Evolutionary conservation across 2,113 vertebrate genomes (phyloP).

Genomic region (Ophiodon elongatus): DNA sequence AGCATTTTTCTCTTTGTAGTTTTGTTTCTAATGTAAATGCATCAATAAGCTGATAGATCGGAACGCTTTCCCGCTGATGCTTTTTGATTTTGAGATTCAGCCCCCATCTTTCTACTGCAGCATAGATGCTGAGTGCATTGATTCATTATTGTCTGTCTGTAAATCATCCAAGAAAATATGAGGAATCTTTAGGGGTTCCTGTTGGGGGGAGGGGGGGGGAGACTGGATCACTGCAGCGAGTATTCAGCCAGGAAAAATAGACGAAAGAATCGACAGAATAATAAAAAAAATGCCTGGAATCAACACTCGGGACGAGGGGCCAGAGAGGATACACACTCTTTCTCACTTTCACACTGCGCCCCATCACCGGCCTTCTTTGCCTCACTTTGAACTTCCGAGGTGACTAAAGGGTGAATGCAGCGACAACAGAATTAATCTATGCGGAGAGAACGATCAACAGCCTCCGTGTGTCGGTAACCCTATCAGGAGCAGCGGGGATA

Average conservation of each 20-base stretch:
- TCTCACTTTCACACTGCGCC: conserved; percentile 21
- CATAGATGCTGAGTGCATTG: background rate
- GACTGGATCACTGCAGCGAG: background rate
- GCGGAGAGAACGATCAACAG: conserved; percentile 68
- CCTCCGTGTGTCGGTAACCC: conserved; percentile 61
- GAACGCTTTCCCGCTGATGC: background rate
- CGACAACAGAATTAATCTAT: conserved; percentile 52
- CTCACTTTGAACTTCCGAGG: conserved; percentile 79
- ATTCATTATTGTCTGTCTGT: background rate
- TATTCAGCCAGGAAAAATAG: background rate
- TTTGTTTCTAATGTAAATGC: background rate
- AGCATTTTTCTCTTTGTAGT: background rate
- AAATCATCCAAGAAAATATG: background rate
- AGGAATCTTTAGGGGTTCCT: background rate
- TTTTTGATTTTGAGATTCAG: background rate
- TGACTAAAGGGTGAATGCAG: conserved; percentile 62
- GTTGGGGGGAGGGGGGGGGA: background rate
- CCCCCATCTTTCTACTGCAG: background rate
- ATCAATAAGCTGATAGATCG: background rate
- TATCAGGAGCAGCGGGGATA: conserved; percentile 61
- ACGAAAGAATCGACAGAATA: background rate
- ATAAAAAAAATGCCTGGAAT: conserved; percentile 26
- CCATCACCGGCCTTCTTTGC: conserved; percentile 4
- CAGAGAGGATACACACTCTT: conserved; percentile 31
- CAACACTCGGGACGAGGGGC: conserved; percentile 27